Percentiles rank a stretch among this genome's conserved stretches.
Evolutionary conservation across 1,140 invertebrate genomes (phyloP).

Genomic region (Drosophila nannoptera): DNA sequence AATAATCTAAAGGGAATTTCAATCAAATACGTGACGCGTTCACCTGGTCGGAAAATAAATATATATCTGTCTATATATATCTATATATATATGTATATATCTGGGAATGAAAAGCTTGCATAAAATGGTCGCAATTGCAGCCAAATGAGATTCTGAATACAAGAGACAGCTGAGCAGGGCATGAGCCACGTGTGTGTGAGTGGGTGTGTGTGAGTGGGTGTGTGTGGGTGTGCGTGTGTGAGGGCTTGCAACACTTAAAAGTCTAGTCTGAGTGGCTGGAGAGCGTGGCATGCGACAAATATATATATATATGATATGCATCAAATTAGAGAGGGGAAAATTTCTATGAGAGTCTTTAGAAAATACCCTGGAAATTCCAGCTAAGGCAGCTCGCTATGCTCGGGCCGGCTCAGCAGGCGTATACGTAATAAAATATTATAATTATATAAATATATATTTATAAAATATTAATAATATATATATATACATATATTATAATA

Average conservation of each 20-base stretch:
- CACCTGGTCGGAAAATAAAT: slow-evolving; percentile 31
- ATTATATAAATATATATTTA: too few relatives aligned
- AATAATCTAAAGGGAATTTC: slow-evolving; percentile 67
- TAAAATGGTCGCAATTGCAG: slow-evolving; percentile 24
- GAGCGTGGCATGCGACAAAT: neutral
- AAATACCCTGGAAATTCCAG: too few relatives aligned
- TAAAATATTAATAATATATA: too few relatives aligned
- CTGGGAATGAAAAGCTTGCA: slow-evolving; percentile 13
- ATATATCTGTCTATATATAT: neutral
- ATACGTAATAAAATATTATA: too few relatives aligned
- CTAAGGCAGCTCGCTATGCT: too few relatives aligned
- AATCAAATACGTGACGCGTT: slow-evolving; percentile 64
- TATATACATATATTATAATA: too few relatives aligned
- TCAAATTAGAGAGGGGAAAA: too few relatives aligned
- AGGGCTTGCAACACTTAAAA: slow-evolving; percentile 28
- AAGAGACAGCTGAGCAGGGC: neutral
- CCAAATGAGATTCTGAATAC: slow-evolving; percentile 24
- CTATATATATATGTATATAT: neutral
- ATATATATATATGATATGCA: too few relatives aligned
- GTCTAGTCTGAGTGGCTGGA: slow-evolving; percentile 44
- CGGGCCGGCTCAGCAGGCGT: too few relatives aligned
- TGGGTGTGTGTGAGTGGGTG: neutral
- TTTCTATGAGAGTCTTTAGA: too few relatives aligned
- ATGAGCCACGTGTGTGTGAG: neutral
- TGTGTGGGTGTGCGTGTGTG: slow-evolving; percentile 9